Evolutionary conservation across 2,888 invertebrate genomes (phyloP).

Genomic region (Dryocosmus kuriphilus): DNA sequence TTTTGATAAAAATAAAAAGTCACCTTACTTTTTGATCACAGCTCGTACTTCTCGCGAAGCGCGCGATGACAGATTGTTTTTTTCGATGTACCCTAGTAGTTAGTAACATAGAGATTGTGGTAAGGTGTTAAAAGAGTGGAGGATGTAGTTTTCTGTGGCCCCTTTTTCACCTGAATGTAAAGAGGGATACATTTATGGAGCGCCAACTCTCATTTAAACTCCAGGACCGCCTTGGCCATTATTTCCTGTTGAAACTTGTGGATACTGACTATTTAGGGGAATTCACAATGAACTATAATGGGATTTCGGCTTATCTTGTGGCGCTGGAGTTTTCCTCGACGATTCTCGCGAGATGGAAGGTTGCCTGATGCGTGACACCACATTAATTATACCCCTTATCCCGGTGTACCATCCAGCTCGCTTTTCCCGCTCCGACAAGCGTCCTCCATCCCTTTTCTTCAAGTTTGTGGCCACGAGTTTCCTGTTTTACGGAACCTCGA

Average conservation of each 20-base stretch:
- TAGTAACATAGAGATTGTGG: too few species aligned
- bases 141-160: conserved; percentile 46
- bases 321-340: conserved; percentile 61
- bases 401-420: conserved; percentile 32
- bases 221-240: conserved; percentile 66
- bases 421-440: neutral
- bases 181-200: conserved; percentile 66
- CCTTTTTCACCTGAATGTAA: conserved; percentile 21
- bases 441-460: neutral
- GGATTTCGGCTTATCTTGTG: conserved; percentile 73
- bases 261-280: conserved; percentile 61
- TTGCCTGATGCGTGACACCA: conserved; percentile 64
- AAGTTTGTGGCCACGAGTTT: neutral
- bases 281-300: conserved; percentile 73
- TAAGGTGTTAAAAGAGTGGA: neutral
- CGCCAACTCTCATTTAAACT: conserved; percentile 71
- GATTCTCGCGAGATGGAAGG: conserved; percentile 56
- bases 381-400: conserved; percentile 67
- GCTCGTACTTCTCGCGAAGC: too few species aligned
- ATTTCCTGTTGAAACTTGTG: conserved; percentile 64
- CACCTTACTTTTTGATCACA: too few species aligned
- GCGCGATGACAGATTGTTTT: too few species aligned
- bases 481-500: neutral
- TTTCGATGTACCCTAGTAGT: too few species aligned
- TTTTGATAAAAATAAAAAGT: too few species aligned